Base-by-base conservation (phyloP, 2,888 invertebrate genomes). In the Argyresthia goedartella region DNA sequence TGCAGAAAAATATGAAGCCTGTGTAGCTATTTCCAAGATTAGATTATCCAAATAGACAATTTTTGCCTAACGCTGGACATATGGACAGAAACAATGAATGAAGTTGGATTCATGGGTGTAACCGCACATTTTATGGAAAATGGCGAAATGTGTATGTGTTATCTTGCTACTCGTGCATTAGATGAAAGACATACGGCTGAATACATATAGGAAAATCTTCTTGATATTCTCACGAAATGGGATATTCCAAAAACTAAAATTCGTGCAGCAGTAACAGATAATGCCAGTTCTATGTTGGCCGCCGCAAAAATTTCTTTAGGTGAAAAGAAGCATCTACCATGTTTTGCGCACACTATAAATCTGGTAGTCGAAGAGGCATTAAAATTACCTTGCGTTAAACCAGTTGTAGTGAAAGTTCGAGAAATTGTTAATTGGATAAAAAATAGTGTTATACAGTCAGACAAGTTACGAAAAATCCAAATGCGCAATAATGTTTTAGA, bases 301-400 rank as follows among this genome's bases (percentile, higher is more conserved):
- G 51, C 53, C 14, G 49, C 53, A 10, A 52, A 53, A 51, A 53
- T 34, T 49, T 34, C 41, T 43, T 45, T 55, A 39, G 51, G 53
- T 49, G 50, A 55, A 41, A 36, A 14, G 39, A 55, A 55, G 51
- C 53, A 55, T 53, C 51, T 55, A 45, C 51, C 55, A 16, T 55
- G 55, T 52, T 53, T 55, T 55, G 53, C 49, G 39, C 43, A 52
- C 48, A 52, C 48, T 11, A 46, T 47, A 46, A 52, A 51, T 51
- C n/a, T 33, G 33, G 33, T 46, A 25, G 46, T 46, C 11, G 46
- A 46, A 33, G 35, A 14, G 11, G 35, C 49, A 14, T 36, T 36
- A 49, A 39, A 36, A 15, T 36, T 49, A 8, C 49, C 36, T 49
- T 14, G 49, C n/a, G n/a, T n/a, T n/a, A 49, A 11, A 13, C 36